A percentile compares a stretch with the other conserved stretches of the same genome.
These are phyloP conservation scores for Crossaster papposus DNA, from an alignment of 53 echinoderm and acorn worm genomes.

Conservation along the genomic window DNA sequence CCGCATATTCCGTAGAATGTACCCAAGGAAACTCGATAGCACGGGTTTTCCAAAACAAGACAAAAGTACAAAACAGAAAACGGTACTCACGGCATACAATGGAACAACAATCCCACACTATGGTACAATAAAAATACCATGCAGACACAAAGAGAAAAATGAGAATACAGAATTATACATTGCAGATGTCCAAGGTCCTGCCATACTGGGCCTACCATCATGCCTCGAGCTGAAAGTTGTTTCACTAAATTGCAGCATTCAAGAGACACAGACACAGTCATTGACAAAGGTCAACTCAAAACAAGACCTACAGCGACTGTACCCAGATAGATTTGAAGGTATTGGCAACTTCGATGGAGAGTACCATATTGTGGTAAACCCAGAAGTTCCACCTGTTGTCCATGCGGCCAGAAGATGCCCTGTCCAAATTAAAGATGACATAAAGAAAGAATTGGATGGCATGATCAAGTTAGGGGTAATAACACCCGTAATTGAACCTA, in stretches of 20 bases:
- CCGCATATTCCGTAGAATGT: slow-evolving; percentile 46
- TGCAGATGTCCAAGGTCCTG: slow-evolving; percentile 7
- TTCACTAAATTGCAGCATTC: slow-evolving; percentile 36
- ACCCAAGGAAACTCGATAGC: slow-evolving; percentile 24
- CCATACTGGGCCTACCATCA: too few relatives aligned
- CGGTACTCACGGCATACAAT: slow-evolving; percentile 66
- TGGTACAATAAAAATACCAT: slow-evolving; percentile 53
- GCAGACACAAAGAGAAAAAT: slow-evolving; percentile 26
- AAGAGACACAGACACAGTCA: background rate
- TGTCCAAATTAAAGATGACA: slow-evolving; percentile 62
- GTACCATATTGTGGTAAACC: slow-evolving; percentile 57
- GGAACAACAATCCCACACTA: slow-evolving; percentile 60
- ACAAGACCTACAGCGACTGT: slow-evolving; percentile 58
- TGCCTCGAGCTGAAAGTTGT: slow-evolving; percentile 28
- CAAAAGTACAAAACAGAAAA: background rate
- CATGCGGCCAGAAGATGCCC: slow-evolving; percentile 69
- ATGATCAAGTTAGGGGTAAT: slow-evolving; percentile 63
- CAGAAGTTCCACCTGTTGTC: slow-evolving; percentile 52
- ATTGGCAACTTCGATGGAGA: slow-evolving; percentile 64
- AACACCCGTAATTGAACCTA: slow-evolving; percentile 51
- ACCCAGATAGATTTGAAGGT: slow-evolving; percentile 68
- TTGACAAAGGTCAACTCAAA: slow-evolving; percentile 11
- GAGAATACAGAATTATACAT: slow-evolving; percentile 53
- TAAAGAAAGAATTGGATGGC: slow-evolving; percentile 70
- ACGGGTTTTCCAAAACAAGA: slow-evolving; percentile 40